Percentiles rank a stretch among this genome's conserved stretches.
These are phyloP conservation scores for Dromaius novaehollandiae DNA, from an alignment of 2,113 vertebrate genomes.

Conservation along the genomic window DNA sequence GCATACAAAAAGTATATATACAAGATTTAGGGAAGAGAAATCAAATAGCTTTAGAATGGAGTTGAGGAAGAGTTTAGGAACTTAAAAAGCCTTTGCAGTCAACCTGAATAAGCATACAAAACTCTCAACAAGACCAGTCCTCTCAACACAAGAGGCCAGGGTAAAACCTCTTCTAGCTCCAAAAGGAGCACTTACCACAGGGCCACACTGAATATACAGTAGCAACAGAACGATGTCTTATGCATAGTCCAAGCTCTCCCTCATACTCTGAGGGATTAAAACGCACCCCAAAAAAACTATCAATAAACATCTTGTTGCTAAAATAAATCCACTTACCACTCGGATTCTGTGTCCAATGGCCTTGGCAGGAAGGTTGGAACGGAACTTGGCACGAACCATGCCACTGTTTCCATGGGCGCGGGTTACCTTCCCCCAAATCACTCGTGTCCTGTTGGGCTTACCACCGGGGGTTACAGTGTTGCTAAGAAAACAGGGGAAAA, in stretches of 20 bases:
- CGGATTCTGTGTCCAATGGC: conserved; percentile 96
- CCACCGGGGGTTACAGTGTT: conserved; percentile 95
- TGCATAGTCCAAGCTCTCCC: neutral
- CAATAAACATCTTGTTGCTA: neutral
- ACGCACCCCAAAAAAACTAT: neutral
- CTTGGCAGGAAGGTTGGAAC: conserved; percentile 94
- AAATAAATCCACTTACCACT: conserved; percentile 83
- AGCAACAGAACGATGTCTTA: neutral
- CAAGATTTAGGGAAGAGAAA: neutral
- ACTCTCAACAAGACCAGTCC: neutral
- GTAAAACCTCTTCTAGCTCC: neutral
- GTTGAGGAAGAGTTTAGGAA: neutral
- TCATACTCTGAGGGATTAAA: neutral
- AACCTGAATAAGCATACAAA: neutral
- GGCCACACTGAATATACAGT: fast-evolving
- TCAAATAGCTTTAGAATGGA: neutral
- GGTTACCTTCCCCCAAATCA: conserved; percentile 99
- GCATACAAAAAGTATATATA: fast-evolving
- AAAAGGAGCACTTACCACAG: neutral
- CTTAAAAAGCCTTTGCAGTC: neutral
- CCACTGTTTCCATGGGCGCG: conserved; percentile 95
- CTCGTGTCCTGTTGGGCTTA: conserved; percentile 95
- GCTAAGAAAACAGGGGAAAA: conserved; percentile 67
- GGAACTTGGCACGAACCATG: conserved; percentile 98
- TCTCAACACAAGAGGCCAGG: neutral